Evolutionary conservation across 2,888 invertebrate genomes (phyloP).

Genomic region (Syrphus vitripennis): DNA sequence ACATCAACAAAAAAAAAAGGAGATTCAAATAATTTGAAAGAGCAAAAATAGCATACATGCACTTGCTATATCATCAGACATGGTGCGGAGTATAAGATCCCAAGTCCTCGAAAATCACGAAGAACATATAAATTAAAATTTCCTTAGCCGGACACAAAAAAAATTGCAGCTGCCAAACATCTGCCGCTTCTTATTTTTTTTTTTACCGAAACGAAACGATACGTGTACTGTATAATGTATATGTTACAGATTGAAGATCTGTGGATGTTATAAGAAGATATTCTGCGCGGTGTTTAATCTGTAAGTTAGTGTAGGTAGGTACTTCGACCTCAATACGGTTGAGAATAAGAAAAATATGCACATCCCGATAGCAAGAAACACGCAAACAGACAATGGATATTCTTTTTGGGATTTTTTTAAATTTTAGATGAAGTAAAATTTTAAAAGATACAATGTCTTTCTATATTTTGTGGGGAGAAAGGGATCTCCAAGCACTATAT

Average conservation of each 20-base stretch:
- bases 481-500: no score
- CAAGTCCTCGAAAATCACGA: constrained; percentile 46
- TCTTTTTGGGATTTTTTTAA: not conserved
- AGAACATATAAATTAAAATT: constrained; percentile 39
- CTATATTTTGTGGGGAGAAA: not conserved
- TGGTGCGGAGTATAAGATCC: not conserved
- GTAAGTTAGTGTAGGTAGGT: not conserved
- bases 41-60: not conserved
- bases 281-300: not conserved
- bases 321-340: constrained; percentile 1
- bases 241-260: constrained; percentile 7
- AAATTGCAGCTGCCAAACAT: constrained; percentile 70
- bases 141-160: constrained; percentile 29
- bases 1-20: not conserved
- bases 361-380: not conserved
- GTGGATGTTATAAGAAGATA: not conserved
- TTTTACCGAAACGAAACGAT: not conserved
- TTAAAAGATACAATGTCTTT: not conserved
- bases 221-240: no score
- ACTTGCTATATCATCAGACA: constrained; percentile 14
- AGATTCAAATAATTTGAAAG: not conserved
- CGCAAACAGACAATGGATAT: not conserved
- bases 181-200: constrained; percentile 38
- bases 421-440: not conserved
- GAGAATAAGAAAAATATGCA: not conserved